Conservation (phyloP, 2,888 invertebrate genomes). For the Noctua comes region DNA sequence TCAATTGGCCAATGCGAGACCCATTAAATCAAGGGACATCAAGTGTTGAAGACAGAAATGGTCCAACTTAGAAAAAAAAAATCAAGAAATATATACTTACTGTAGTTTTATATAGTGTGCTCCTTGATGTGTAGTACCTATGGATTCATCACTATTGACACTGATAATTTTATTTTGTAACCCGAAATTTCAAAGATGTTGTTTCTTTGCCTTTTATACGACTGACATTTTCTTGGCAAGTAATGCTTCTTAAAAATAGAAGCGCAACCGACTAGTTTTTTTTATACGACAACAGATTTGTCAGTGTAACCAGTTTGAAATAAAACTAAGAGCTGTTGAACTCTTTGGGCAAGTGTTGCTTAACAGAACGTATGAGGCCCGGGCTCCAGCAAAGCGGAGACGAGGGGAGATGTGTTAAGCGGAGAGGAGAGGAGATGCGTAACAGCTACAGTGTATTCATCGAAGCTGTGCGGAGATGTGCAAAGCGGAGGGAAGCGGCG, state of each 20-base stretch:
- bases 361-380: not conserved
- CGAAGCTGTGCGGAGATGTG: too few relatives aligned
- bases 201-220: constrained; percentile 75
- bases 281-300: not conserved
- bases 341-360: constrained; percentile 11
- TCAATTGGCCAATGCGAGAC: not conserved
- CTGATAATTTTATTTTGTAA: constrained; percentile 90
- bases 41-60: not conserved
- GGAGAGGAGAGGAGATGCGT: too few relatives aligned
- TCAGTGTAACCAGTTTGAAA: constrained; percentile 29
- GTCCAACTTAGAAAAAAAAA: not conserved
- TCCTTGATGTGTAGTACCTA: constrained; percentile 69
- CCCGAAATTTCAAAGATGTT: constrained; percentile 75
- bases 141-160: constrained; percentile 78
- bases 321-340: not conserved
- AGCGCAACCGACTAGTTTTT: constrained; percentile 61
- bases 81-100: constrained; percentile 75
- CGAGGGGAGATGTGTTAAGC: not conserved
- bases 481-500: too few relatives aligned
- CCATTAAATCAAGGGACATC: not conserved
- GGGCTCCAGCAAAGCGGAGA: too few relatives aligned
- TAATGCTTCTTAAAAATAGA: constrained; percentile 75
- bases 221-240: constrained; percentile 76
- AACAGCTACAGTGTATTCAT: too few relatives aligned
- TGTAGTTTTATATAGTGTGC: constrained; percentile 60